Conservation (phyloP, 2,797 vertebrate species). For the Phoebastria nigripes region DNA sequence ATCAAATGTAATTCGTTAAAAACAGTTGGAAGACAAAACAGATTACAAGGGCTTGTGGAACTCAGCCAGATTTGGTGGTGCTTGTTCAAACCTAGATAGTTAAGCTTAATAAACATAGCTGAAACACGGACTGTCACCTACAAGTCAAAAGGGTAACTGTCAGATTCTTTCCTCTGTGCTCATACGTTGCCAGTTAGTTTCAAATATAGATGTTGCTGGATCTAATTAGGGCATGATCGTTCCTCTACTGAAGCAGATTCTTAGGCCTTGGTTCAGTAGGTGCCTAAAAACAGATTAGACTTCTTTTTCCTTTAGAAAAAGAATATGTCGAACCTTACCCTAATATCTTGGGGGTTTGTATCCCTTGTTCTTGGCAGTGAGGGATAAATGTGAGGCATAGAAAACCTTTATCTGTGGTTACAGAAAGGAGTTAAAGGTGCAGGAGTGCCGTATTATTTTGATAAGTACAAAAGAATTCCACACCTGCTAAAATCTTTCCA, state of each 20-base stretch:
- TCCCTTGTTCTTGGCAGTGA: background rate
- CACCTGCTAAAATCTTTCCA: background rate
- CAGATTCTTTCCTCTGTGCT: constrained; percentile 2
- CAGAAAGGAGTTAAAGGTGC: background rate
- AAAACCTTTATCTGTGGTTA: background rate
- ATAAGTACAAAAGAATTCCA: background rate
- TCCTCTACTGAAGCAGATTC: background rate
- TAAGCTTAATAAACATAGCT: constrained; percentile 12
- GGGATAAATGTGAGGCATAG: background rate
- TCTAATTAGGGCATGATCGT: background rate
- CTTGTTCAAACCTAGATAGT: constrained; percentile 7
- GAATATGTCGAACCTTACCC: background rate
- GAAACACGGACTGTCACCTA: constrained; percentile 3
- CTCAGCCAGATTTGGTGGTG: background rate
- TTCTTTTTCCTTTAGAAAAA: background rate
- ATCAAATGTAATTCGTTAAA: background rate
- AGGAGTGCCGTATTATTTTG: background rate
- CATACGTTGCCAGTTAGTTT: background rate
- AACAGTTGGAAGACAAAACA: background rate
- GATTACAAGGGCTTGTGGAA: background rate
- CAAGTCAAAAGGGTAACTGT: constrained; percentile 33
- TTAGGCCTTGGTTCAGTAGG: background rate
- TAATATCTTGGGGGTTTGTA: background rate
- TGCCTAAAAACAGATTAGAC: background rate
- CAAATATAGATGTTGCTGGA: background rate